These are phyloP conservation scores for Entomobrya multifasciata DNA, from an alignment of 2,888 invertebrate genomes.

Conservation along the genomic window DNA sequence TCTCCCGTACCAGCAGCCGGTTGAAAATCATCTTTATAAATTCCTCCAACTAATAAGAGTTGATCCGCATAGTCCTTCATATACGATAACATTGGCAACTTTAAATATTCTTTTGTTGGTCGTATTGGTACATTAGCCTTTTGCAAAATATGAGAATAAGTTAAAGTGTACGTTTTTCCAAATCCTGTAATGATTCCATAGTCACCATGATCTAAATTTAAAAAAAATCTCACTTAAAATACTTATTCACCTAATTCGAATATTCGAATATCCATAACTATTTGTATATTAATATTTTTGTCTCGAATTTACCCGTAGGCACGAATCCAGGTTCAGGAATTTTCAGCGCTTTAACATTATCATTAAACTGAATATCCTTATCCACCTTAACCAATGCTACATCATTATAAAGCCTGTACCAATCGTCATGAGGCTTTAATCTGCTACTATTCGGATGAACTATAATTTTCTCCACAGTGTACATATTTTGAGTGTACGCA, in stretches of 20 bases:
- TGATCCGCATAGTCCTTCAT: background rate
- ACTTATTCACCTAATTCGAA: background rate
- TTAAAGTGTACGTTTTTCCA: slow-evolving; percentile 18
- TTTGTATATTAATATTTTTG: too few species aligned
- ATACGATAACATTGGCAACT: too few species aligned
- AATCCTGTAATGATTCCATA: slow-evolving; percentile 10
- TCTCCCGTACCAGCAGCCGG: slow-evolving; percentile 34
- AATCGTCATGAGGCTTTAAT: background rate
- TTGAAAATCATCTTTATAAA: background rate
- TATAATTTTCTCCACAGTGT: background rate
- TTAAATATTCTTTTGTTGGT: too few species aligned
- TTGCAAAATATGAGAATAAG: background rate
- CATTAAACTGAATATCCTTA: slow-evolving; percentile 19
- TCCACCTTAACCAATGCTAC: slow-evolving; percentile 38
- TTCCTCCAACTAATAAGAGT: slow-evolving; percentile 11
- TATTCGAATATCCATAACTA: too few species aligned
- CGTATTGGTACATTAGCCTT: background rate
- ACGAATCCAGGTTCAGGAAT: slow-evolving; percentile 6
- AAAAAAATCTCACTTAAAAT: too few species aligned
- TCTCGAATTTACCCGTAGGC: too few species aligned
- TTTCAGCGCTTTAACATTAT: background rate
- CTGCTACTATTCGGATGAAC: background rate
- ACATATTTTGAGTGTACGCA: background rate
- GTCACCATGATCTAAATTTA: too few species aligned
- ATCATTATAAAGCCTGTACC: background rate